These are phyloP conservation scores for Umimayanthus chanpuru DNA, from an alignment of 92 coral and sea anemone genomes.

Conservation along the genomic window DNA sequence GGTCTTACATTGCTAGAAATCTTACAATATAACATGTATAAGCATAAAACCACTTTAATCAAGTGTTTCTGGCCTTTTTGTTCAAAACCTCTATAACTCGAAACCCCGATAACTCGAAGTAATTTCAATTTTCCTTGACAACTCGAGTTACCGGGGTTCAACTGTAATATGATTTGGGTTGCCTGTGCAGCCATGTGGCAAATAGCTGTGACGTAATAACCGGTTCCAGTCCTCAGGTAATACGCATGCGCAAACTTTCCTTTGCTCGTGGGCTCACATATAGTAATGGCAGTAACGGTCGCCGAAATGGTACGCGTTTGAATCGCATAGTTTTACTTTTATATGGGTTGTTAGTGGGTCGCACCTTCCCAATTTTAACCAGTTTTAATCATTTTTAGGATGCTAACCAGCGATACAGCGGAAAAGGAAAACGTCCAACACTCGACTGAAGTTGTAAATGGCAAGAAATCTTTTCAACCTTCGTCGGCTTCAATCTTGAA, in stretches of 20 bases:
- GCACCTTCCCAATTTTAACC: constrained; percentile 11
- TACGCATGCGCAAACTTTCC: neutral
- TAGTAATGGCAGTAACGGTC: constrained; percentile 80
- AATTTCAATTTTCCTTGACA: too few relatives aligned
- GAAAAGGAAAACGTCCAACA: constrained; percentile 71
- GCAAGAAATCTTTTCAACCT: constrained; percentile 39
- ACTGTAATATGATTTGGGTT: too few relatives aligned
- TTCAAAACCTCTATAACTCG: too few relatives aligned
- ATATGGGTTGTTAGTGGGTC: neutral
- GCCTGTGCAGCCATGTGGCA: too few relatives aligned
- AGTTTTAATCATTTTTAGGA: constrained; percentile 62
- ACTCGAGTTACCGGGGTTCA: too few relatives aligned
- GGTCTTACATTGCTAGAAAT: too few relatives aligned
- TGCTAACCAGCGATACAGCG: constrained; percentile 50
- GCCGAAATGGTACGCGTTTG: constrained; percentile 84
- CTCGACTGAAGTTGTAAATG: constrained; percentile 52
- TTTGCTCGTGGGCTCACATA: constrained; percentile 74
- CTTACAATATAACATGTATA: too few relatives aligned
- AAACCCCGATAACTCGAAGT: too few relatives aligned
- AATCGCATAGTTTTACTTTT: constrained; percentile 52
- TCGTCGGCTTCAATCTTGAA: constrained; percentile 34
- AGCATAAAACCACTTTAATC: too few relatives aligned
- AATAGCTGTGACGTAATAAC: too few relatives aligned
- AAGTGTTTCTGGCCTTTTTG: too few relatives aligned
- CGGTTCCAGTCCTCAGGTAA: too few relatives aligned